These are phyloP conservation scores for Heliocidaris erythrogramma DNA, from an alignment of 35 echinoderm and acorn worm genomes.

Conservation along the genomic window DNA sequence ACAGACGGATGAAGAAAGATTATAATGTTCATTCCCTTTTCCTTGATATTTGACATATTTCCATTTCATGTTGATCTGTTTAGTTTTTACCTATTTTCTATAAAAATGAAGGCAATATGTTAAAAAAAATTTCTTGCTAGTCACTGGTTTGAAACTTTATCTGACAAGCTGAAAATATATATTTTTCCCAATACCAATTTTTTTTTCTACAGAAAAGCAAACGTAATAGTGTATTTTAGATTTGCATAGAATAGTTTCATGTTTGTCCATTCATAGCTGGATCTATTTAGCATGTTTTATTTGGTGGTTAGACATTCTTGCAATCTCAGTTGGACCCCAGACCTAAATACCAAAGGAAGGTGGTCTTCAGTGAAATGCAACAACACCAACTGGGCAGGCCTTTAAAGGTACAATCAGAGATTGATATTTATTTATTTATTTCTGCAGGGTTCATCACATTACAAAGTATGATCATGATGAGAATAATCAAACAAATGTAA, in stretches of 20 bases:
- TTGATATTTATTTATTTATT: no score
- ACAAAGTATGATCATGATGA: no score
- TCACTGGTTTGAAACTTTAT: neutral
- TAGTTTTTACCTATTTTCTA: no score
- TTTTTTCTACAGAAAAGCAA: neutral
- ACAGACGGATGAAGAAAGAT: no score
- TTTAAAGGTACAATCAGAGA: neutral
- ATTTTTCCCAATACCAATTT: neutral
- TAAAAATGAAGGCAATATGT: no score
- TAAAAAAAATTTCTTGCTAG: no score
- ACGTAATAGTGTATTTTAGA: neutral
- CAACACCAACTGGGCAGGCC: neutral
- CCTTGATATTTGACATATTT: no score
- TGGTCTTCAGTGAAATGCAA: neutral
- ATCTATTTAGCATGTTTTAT: neutral
- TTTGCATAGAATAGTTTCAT: neutral
- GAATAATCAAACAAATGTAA: no score
- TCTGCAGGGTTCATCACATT: no score
- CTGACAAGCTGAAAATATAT: neutral
- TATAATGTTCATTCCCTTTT: no score
- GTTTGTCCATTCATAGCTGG: neutral
- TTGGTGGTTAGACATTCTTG: constrained; percentile 10
- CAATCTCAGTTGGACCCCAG: neutral
- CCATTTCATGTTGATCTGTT: no score
- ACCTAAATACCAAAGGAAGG: neutral